phyloP scores from a whole-genome alignment of 2,888 invertebrate species.

The Tetragonisca angustula region DNA sequence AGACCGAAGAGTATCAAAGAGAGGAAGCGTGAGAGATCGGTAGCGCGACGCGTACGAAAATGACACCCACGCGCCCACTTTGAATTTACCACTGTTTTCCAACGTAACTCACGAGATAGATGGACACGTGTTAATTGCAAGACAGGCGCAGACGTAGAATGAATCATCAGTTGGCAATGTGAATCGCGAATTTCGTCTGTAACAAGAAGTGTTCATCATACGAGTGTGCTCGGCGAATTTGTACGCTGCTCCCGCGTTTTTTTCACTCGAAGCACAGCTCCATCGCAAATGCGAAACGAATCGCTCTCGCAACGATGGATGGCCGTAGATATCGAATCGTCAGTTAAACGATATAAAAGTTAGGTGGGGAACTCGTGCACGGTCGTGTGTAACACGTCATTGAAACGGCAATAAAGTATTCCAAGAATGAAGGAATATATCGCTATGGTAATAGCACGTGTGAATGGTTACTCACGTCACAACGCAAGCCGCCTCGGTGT shows the following conservation, averaged over 20 bases:
- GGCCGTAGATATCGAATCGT: constrained; percentile 43
- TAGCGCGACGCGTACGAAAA: constrained; percentile 71
- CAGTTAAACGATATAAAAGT: constrained; percentile 11
- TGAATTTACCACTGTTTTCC: constrained; percentile 34
- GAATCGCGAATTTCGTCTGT: too few relatives aligned
- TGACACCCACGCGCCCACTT: constrained; percentile 60
- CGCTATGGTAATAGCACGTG: constrained; percentile 16
- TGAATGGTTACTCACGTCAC: constrained; percentile 57
- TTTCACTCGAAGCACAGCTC: background rate
- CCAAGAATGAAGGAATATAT: constrained; percentile 37
- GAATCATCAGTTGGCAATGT: too few relatives aligned
- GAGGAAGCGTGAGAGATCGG: constrained; percentile 47
- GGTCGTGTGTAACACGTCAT: constrained; percentile 32
- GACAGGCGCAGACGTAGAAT: too few relatives aligned
- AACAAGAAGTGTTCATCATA: too few relatives aligned
- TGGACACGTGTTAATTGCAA: too few relatives aligned
- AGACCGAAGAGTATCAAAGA: constrained; percentile 16
- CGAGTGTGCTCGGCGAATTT: too few relatives aligned
- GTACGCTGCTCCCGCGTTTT: too few relatives aligned
- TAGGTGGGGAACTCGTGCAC: too few relatives aligned
- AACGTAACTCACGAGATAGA: too few relatives aligned
- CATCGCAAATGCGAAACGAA: background rate
- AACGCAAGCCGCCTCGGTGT: constrained; percentile 1
- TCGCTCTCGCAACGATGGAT: background rate
- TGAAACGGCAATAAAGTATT: constrained; percentile 43